Evolutionary conservation across 2,888 invertebrate genomes (phyloP), one percentile per base, ranked within the genome.

Genomic region (Chironomus riparius): DNA sequence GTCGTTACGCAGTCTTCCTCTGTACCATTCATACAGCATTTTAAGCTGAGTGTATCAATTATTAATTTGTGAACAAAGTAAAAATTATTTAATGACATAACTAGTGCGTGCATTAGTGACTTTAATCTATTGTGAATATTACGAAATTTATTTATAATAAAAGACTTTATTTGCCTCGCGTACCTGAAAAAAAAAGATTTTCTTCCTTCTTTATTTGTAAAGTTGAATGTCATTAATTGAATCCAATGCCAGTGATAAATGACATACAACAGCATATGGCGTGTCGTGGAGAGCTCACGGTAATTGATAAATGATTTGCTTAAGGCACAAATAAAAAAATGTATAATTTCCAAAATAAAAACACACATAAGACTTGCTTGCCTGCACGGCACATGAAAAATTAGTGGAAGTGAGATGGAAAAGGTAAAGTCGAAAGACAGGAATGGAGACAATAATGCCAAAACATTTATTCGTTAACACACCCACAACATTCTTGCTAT

Each of bases 401-500:
- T 38, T 38, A 38, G 38, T 38, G 38, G 38, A 38, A 38, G 38
- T 38, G 38, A 38, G 38, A 38, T 38, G 38, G 38, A 38, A 28
- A 10, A 10, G 68, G 47, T 7, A 70, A 47, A 28, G 28, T 28
- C 28, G 5, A 28, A 12, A 48, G n/a, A 6, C 18, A 22, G 7
- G 12, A 21, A 10, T 18, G 22, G 65, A 47, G 50, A 72, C 61
- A 70, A 70, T 70, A 70, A 70, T 68, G 50, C 72, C 56, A 72
- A 56, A 72, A 72, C 56, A 72, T 56, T 50, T 47, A 38, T 48
- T 72, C 72, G 61, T 72, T 28, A 38, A 70, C 72, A 72, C 72
- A 72, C 72, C 72, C 72, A 72, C 72, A 4, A 72, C 1, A 56
- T 56, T 18, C 6, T 38, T 38, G 1, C 4, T 7, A 10, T 10